A percentile compares a stretch with the other conserved stretches of the same genome.
Conservation (phyloP, 2,888 invertebrate genomes). For the Papilio protenor region DNA sequence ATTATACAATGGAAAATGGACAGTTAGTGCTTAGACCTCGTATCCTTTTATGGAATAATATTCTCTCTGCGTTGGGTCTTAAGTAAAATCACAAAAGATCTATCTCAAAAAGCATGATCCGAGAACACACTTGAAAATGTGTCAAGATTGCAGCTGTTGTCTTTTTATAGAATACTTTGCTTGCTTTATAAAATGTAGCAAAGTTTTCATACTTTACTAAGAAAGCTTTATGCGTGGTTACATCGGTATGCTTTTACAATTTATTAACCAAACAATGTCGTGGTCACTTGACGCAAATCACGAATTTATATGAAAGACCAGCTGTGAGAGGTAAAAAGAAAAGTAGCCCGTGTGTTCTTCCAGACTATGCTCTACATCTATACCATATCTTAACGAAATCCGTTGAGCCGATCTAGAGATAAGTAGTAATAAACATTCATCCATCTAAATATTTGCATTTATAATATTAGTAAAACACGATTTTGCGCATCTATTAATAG, state of each 20-base stretch:
- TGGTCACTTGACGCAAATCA: background rate
- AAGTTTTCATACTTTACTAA: conserved; percentile 4
- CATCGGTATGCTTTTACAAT: conserved; percentile 3
- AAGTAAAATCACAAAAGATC: conserved; percentile 11
- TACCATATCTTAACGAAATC: no score
- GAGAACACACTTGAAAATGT: conserved; percentile 10
- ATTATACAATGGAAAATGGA: background rate
- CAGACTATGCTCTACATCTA: no score
- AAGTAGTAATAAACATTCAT: no score
- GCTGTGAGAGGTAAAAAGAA: no score
- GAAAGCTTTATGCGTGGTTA: background rate
- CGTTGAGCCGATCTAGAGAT: no score
- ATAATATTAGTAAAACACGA: no score
- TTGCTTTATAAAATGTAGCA: conserved; percentile 6
- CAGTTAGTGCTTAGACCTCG: background rate
- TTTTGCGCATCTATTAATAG: background rate
- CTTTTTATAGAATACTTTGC: conserved; percentile 10
- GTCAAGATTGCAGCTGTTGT: conserved; percentile 14
- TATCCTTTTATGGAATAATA: background rate
- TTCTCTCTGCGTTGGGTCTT: background rate
- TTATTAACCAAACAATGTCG: background rate
- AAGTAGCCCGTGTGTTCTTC: no score
- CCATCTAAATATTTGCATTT: no score
- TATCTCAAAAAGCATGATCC: conserved; percentile 5
- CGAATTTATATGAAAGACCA: background rate